These are phyloP conservation scores for Dryobates pubescens DNA, from an alignment of 2,797 vertebrate genomes.

Conservation along the genomic window DNA sequence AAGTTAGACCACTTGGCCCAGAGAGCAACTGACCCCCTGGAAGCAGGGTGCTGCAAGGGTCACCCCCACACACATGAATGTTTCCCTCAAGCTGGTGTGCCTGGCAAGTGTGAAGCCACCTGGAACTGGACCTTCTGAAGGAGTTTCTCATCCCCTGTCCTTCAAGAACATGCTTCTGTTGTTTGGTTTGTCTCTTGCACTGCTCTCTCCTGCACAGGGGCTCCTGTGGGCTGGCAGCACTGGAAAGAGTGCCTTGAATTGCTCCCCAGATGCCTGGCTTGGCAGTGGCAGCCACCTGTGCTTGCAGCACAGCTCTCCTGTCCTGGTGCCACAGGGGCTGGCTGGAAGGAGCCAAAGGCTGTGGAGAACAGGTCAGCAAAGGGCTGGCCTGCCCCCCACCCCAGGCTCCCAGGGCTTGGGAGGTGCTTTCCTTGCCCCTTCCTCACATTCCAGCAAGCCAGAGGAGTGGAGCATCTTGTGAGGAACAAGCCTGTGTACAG, in stretches of 20 bases:
- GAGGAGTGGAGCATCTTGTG: conserved; percentile 26
- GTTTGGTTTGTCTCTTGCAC: neutral
- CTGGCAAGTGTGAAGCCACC: neutral
- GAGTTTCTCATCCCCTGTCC: neutral
- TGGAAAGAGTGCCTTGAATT: conserved; percentile 70
- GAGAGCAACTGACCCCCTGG: neutral
- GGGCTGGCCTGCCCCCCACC: neutral
- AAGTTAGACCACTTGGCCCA: conserved; percentile 10
- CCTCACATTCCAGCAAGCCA: conserved; percentile 39
- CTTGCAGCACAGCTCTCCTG: neutral
- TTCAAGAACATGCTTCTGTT: conserved; percentile 10
- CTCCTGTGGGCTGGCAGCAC: conserved; percentile 18
- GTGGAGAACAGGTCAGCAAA: neutral
- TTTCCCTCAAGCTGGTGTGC: conserved; percentile 9
- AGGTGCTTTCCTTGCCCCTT: conserved; percentile 26
- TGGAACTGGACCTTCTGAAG: neutral
- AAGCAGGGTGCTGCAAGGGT: neutral
- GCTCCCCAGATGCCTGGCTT: conserved; percentile 42
- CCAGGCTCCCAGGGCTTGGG: neutral
- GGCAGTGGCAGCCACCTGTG: neutral
- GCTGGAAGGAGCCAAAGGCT: conserved; percentile 45
- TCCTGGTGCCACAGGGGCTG: conserved; percentile 25
- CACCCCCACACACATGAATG: neutral
- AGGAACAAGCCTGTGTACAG: conserved; percentile 44
- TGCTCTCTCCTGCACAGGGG: neutral